Conservation (phyloP, 2,888 invertebrate genomes). For the Trilocha varians region DNA sequence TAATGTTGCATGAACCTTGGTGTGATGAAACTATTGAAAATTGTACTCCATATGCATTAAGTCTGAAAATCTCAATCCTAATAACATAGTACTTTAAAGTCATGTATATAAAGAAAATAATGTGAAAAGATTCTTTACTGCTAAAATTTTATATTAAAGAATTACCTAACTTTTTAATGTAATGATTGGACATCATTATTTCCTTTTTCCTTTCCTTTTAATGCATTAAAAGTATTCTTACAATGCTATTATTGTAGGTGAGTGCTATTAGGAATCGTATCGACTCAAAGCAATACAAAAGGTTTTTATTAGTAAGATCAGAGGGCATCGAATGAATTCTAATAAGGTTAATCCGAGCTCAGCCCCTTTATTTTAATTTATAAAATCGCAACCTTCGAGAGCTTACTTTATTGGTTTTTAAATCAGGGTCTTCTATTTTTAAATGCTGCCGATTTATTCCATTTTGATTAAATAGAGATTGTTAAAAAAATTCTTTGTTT, state of each 20-base stretch:
- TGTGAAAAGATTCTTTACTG: no score
- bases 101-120: no score
- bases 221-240: not conserved
- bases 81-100: no score
- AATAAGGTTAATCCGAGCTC: conserved; percentile 56
- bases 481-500: no score
- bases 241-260: not conserved
- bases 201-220: no score
- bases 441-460: not conserved
- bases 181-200: no score
- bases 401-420: conserved; percentile 32
- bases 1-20: no score
- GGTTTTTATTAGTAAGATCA: conserved; percentile 43
- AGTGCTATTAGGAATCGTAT: not conserved
- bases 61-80: no score
- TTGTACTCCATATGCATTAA: no score
- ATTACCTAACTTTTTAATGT: no score
- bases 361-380: conserved; percentile 44
- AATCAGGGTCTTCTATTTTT: conserved; percentile 25
- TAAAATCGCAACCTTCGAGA: conserved; percentile 23
- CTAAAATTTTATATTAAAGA: no score
- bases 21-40: no score
- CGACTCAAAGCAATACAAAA: not conserved
- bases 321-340: conserved; percentile 51
- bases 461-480: not conserved